These are phyloP conservation scores for Nemoura dubitans DNA, from an alignment of 2,888 invertebrate genomes.

Conservation along the genomic window DNA sequence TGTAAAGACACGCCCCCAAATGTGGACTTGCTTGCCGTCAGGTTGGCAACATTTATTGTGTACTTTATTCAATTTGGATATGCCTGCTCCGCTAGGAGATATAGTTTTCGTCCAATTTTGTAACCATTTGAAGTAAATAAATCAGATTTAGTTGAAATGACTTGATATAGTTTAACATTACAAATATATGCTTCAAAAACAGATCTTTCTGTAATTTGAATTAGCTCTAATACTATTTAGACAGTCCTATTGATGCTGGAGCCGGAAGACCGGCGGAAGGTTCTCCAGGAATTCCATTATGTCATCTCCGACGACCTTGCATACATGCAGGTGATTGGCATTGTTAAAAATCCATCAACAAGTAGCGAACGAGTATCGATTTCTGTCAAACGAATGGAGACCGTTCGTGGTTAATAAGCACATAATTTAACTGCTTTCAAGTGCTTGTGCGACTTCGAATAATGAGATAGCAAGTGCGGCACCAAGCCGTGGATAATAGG, in stretches of 20 bases:
- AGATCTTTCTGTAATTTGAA: not conserved
- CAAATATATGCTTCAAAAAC: not conserved
- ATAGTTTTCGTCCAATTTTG: not conserved
- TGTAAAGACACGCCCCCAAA: not conserved
- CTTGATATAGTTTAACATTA: not conserved
- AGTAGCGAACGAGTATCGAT: not conserved
- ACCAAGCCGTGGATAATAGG: not conserved
- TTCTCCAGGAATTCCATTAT: not conserved
- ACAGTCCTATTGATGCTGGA: constrained; percentile 7
- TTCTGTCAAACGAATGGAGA: not conserved
- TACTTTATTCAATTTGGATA: not conserved
- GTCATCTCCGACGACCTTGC: constrained; percentile 23
- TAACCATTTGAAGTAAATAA: not conserved
- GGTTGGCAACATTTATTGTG: not conserved
- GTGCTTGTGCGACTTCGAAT: not conserved
- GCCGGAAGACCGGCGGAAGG: constrained; percentile 18
- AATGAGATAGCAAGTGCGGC: not conserved
- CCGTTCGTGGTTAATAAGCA: not conserved
- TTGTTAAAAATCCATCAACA: not conserved
- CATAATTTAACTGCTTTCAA: not conserved
- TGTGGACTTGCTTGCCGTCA: not conserved
- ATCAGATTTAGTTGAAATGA: not conserved
- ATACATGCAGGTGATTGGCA: not conserved
- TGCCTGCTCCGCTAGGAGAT: not conserved
- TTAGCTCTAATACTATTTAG: not conserved